Base-by-base conservation (phyloP, 2,113 vertebrate genomes). In the Pangasianodon gigas region DNA sequence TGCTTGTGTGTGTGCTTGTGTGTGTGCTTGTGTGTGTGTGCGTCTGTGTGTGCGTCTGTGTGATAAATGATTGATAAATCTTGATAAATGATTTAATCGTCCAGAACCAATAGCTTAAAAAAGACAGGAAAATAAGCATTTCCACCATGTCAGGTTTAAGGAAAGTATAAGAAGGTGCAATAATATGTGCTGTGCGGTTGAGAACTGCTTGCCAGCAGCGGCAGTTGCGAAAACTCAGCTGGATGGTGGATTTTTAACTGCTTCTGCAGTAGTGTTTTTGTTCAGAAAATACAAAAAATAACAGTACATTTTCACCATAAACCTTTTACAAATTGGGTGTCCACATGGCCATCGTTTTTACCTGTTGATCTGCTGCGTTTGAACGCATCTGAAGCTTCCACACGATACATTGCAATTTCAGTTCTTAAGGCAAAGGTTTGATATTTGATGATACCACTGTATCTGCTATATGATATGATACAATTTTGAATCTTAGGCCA, bases 21-120 rank as follows among this genome's bases (percentile, higher is more conserved):
- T 83, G 46, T 88, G 75, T 82, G 75, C n/a, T n/a, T 58, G 77
- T 88, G 26, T 82, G 87, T 71, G 11, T 81, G 32, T 79, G 18
- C 80, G 44, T 75, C 41, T 75, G 87, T 71, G 11, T 81, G 32
- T 79, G 18, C 80, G 46, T 75, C 41, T 75, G 37, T 37, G 37
- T 37, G 37, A 37, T 37, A 37, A 37, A 37, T 37, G 37, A 37
- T 37, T 37, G 37, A 37, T 37, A 37, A 37, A 37, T 37, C 37
- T 21, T 2, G 18, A 74, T 44, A 21, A 74, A 21, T 74, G 9
- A 77, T 11, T 11, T 24, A 26, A 26, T 48, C 10, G 2, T 48
- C 44, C 44, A 14, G 21, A 41, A 44, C 7, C 29, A 41, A n/a
- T 13, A 41, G 69, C 18, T 41, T 74, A 41, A 21, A 74, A 8